Conservation (phyloP, 2,113 vertebrate genomes). For the Alethe diademata region DNA sequence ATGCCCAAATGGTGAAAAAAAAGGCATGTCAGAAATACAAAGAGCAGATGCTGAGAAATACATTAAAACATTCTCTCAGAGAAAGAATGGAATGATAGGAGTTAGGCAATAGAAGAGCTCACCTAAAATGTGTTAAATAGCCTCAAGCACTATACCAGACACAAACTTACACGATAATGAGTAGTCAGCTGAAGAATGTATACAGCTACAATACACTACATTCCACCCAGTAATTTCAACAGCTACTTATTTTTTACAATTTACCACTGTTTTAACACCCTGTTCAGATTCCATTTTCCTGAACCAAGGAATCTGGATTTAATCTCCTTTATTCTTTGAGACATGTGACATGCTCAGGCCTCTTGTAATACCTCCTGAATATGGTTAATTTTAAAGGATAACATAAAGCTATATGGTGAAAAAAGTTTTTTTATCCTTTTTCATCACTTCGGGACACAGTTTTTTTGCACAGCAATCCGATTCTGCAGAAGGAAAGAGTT, state of each 20-base stretch:
- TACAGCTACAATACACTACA: neutral
- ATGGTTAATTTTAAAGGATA: neutral
- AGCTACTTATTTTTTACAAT: neutral
- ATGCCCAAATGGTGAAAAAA: neutral
- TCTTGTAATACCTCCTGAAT: neutral
- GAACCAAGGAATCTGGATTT: neutral
- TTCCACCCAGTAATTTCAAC: neutral
- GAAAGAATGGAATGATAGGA: neutral
- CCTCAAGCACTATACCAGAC: neutral
- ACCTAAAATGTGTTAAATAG: neutral
- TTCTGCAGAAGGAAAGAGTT: neutral
- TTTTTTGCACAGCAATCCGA: neutral
- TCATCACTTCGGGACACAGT: neutral
- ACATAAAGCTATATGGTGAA: neutral
- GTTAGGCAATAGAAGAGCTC: neutral
- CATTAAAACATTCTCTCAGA: neutral
- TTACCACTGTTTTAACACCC: neutral
- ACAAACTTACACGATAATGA: neutral
- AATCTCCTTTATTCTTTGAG: neutral
- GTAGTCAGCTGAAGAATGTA: neutral
- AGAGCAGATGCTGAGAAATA: neutral
- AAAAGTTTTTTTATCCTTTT: neutral
- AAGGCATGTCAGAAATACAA: neutral
- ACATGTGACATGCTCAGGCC: neutral
- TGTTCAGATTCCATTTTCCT: neutral